Evolutionary conservation across 1,140 invertebrate genomes (phyloP).

Genomic region (Listronotus bonariensis): DNA sequence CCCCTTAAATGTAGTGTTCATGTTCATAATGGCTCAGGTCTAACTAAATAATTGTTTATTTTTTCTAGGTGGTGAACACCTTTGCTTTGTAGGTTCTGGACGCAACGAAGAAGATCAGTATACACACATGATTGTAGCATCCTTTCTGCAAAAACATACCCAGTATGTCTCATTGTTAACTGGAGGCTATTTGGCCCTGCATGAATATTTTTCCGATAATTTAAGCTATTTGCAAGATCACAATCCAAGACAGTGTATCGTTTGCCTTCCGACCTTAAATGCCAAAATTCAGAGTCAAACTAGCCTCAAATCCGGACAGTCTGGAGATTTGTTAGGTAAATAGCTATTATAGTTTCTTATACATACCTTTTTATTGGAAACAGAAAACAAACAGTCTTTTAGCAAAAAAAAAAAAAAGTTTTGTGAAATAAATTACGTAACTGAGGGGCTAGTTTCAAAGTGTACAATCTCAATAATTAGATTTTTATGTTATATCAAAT

Average conservation of each 20-base stretch:
- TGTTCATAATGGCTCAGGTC: too few relatives aligned
- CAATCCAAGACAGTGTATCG: conserved; percentile 75
- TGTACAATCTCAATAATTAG: too few relatives aligned
- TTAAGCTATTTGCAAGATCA: conserved; percentile 82
- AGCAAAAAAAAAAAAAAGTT: too few relatives aligned
- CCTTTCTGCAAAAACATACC: conserved; percentile 93
- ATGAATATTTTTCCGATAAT: conserved; percentile 81
- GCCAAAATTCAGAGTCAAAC: conserved; percentile 44
- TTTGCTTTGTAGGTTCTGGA: conserved; percentile 97
- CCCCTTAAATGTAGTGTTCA: too few relatives aligned
- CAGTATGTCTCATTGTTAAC: conserved; percentile 90
- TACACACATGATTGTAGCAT: conserved; percentile 97
- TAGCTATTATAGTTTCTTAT: conserved; percentile 3
- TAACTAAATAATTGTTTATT: too few relatives aligned
- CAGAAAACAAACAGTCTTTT: neutral
- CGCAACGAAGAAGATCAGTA: conserved; percentile 94
- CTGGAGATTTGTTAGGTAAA: conserved; percentile 66
- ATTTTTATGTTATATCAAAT: too few relatives aligned
- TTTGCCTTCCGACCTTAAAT: conserved; percentile 68
- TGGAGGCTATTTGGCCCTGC: conserved; percentile 90
- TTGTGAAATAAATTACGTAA: too few relatives aligned
- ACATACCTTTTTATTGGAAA: neutral
- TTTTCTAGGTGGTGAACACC: conserved; percentile 77
- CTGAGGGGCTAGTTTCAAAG: too few relatives aligned
- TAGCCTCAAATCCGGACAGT: conserved; percentile 57